Base-by-base conservation (phyloP, 2,888 invertebrate species). In the Brachyptera risi region DNA sequence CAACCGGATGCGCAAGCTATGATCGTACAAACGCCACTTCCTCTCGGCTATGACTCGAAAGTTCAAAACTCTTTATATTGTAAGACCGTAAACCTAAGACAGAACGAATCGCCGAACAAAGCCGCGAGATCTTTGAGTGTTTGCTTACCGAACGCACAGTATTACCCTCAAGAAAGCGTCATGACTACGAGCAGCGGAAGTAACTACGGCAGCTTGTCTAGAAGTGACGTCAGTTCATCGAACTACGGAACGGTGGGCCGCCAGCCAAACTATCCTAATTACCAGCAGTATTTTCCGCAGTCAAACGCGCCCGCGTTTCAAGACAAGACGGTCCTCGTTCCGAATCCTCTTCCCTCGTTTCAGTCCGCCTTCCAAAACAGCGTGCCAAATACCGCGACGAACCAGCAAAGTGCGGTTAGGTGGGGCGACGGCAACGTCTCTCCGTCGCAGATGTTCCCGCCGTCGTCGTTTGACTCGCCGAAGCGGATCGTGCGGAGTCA, bases 61-160 rank as follows among this genome's bases (percentile, higher is more conserved):
- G 50, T 63, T 1, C 61, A 59, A 26, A 63, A 63, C 56, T 54
- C 63, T 7, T 47, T 59, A 35, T 58, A 63, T 23, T 58, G 58
- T n/a, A 63, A 63, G 37, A 40, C 59, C 13, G 60, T 60, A 2
- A 63, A 63, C 40, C 15, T 63, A 13, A 24, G 57, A 19, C 27
- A 44, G 11, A 35, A 17, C 17, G 59, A 59, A 11, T 21, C 15
- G 19, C 3, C 13, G n/a, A 15, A 19, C 2, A 38, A 31, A n/a
- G 38, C 57, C 23, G 23, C 42, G 5, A 49, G 60, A 9, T 60
- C 63, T 7, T 58, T 40, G 40, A 63, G 63, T 37, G 56, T 63
- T 3, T 63, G 60, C 24, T 35, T 63, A 11, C 57, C 62, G 21
- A 17, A 21, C 19, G 19, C 1, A 11, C 19, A 21, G n/a, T n/a